Evolutionary conservation across 2,888 invertebrate species (phyloP), one percentile per base, ranked within the genome.

Genomic region (Ormyrus thymus): DNA sequence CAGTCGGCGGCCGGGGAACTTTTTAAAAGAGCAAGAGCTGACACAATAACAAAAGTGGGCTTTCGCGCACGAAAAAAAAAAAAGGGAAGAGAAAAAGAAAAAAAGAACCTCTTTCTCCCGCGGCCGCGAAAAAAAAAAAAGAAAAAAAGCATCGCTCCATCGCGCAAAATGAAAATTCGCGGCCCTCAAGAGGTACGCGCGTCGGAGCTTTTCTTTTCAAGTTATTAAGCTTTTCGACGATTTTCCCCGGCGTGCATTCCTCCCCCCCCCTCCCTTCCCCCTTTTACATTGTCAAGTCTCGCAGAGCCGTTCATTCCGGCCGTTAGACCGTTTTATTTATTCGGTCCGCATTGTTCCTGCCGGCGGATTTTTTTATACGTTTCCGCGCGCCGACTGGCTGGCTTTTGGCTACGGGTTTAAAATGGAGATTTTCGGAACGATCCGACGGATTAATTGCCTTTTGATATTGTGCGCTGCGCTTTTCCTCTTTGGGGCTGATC

Each of bases 191-290:
- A 29, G 29, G 29, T 29, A 3, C 1, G 43, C 68, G 55, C 53
- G 7, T 7, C 51, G 11, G 29, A 29, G 46, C 15, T 46, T 70
- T 70, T 29, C 48, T 58, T 46, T 56, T 45, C 58, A 6, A 58
- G 45, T 46, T 70, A 70, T 70, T 59, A 59, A 70, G 56, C 70
- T 70, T 50, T 70, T 45, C 50, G 43, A 45, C 59, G 15, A n/a
- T 61, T 51, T 13, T 59, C n/a, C 13, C 15, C 9, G 9, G 51
- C 56, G 11, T 56, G 6, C 56, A 13, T 10, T 7, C 5, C 6
- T 7, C 11, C 2, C 13, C 1, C 13, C 11, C 6, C 5, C 11
- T 0, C 11, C 7, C 11, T 29, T 29, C n/a, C 11, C 51, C 65
- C 11, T 51, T 48, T 58, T 65, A 65, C 46, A n/a, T 65, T 65